Percentiles rank a stretch among this genome's conserved stretches.
Evolutionary conservation across 2,113 vertebrate genomes (phyloP).

Genomic region (Accipiter cooperii): DNA sequence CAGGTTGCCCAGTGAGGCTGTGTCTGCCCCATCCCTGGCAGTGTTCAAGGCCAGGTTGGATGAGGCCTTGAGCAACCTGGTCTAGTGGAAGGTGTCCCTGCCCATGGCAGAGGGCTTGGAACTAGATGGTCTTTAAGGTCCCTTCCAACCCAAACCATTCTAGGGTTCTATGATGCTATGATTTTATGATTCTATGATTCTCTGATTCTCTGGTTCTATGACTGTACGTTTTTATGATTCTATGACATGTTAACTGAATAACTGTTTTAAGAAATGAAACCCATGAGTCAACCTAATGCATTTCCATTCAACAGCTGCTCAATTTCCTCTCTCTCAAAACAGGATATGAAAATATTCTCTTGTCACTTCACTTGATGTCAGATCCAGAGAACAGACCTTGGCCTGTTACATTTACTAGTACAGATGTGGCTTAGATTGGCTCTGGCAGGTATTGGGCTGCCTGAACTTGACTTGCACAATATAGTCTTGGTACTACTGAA

Average conservation of each 20-base stretch:
- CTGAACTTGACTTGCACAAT: neutral
- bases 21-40: no score
- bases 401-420: neutral
- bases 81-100: neutral
- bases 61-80: neutral
- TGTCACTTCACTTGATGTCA: neutral
- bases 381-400: neutral
- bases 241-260: neutral
- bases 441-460: neutral
- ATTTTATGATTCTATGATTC: neutral
- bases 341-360: neutral
- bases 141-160: neutral
- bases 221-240: neutral
- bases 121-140: neutral
- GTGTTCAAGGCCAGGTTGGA: neutral
- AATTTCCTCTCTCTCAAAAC: neutral
- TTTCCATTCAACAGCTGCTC: neutral
- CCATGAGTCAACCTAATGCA: neutral
- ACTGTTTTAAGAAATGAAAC: neutral
- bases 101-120: accelerated
- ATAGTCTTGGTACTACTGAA: neutral
- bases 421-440: neutral
- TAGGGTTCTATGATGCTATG: neutral
- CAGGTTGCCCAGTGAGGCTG: no score
- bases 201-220: neutral